These are phyloP conservation scores for Echinarachnius parma DNA, from an alignment of 53 echinoderm and acorn worm genomes.

Conservation along the genomic window DNA sequence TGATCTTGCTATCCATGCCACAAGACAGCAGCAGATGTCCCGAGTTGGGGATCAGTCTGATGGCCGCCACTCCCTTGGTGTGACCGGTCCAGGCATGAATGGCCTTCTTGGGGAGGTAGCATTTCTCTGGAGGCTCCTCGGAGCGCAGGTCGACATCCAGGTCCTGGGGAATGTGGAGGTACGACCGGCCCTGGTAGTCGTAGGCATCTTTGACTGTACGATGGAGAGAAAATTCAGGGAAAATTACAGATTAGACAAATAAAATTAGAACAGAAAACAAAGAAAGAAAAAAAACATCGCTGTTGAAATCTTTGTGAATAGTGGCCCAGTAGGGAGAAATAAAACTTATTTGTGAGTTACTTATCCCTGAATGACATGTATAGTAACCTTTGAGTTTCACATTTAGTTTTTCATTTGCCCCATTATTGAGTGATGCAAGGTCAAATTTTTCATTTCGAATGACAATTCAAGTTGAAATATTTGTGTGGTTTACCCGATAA, in stretches of 20 bases:
- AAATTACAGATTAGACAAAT: not conserved
- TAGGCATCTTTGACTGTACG: slow-evolving; percentile 90
- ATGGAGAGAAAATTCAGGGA: not conserved
- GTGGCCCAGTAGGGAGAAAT: no score
- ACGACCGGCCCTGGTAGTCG: slow-evolving; percentile 92
- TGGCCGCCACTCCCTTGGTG: slow-evolving; percentile 95
- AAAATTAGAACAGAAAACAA: no score
- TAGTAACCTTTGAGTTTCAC: no score
- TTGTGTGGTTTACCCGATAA: no score
- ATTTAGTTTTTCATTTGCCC: no score
- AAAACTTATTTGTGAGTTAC: no score
- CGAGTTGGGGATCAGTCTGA: slow-evolving; percentile 81
- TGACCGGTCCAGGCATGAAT: slow-evolving; percentile 96
- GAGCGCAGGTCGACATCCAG: slow-evolving; percentile 77
- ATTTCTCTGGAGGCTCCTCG: slow-evolving; percentile 85
- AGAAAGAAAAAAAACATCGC: no score
- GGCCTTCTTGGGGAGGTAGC: slow-evolving; percentile 94
- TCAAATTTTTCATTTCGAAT: no score
- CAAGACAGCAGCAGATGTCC: slow-evolving; percentile 91
- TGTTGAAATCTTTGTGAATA: no score
- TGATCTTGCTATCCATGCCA: slow-evolving; percentile 97
- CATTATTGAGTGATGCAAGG: no score
- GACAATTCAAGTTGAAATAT: no score
- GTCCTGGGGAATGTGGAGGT: slow-evolving; percentile 94
- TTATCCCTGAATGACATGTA: no score